Evolutionary conservation across 2,797 vertebrate species (phyloP), one percentile per base, ranked within the genome.

Genomic region (Hylomyscus alleni): DNA sequence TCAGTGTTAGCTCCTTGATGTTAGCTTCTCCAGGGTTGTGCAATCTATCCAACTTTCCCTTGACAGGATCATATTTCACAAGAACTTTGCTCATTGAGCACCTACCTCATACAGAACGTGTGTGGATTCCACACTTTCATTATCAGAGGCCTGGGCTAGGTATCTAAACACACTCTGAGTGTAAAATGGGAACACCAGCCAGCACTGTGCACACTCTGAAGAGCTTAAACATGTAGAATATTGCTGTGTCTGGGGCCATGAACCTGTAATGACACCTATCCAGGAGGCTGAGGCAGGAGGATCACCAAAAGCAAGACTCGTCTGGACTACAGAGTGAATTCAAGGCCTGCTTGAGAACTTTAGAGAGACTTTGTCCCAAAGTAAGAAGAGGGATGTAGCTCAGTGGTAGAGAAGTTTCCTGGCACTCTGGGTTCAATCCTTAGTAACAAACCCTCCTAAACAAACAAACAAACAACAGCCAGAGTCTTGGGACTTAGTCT

Each of bases 91-190:
- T 89, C 60, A 26, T 6, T n/a, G n/a, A 72, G 24, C 1, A 31
- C 54, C 78, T 82, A 17, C 58, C 76, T 29, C 4, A 50, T 31
- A 34, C 81, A 37, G 34, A 60, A 47, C 58, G 2, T 7, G 1
- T 60, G 3, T 54, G 15, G 67, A 40, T 76, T 44, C 56, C 52
- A 6, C 1, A n/a, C 24, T 37, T 54, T 54, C 65, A 2, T 6
- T 40, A 72, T 58, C 14, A 40, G 52, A 81, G 73, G 22, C 34
- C 76, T 0, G 1, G 5, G 34, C 50, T 47, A 14, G 78, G 29
- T 2, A 9, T 34, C n/a, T 31, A 20, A 54, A 52, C 11, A 0
- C 0, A 4, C 20, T 15, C n/a, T 14, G 3, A 24, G 0, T 6
- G 24, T 65, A 29, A 89, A 87, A 83, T 13, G 19, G 67, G n/a